These are phyloP conservation scores for Helogale parvula DNA, from an alignment of 2,113 vertebrate species.

Conservation along the genomic window DNA sequence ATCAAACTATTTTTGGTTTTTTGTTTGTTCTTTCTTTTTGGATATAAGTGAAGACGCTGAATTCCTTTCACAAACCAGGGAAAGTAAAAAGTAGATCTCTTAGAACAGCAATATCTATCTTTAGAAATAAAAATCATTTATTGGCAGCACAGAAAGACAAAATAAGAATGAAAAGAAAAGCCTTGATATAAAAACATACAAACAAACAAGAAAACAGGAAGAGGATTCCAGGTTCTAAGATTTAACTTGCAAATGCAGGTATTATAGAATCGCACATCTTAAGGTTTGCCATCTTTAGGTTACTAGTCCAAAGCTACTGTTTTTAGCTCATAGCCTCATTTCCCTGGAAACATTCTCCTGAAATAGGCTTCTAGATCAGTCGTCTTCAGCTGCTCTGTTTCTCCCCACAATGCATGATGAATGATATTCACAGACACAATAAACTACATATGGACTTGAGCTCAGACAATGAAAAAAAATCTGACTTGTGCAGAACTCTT, in stretches of 20 bases:
- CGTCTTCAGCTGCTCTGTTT: background rate
- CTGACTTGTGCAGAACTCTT: background rate
- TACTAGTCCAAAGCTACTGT: background rate
- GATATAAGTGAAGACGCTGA: background rate
- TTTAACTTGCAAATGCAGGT: background rate
- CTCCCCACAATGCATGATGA: background rate
- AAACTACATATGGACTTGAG: background rate
- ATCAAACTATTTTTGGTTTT: background rate
- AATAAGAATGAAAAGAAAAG: background rate
- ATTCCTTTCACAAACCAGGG: background rate
- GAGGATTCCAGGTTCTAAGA: background rate
- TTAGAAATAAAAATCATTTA: background rate
- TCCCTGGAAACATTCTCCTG: background rate
- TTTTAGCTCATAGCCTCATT: background rate
- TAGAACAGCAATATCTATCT: background rate
- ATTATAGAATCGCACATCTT: background rate
- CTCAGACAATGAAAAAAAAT: background rate
- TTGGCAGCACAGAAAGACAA: background rate
- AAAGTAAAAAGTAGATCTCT: background rate
- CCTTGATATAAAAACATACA: background rate
- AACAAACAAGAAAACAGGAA: background rate
- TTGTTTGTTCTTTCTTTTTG: background rate
- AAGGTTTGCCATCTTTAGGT: background rate
- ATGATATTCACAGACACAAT: background rate
- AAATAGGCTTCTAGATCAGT: background rate